phyloP scores from a whole-genome alignment of 2,113 vertebrate species.

The Budorcas taxicolor region DNA sequence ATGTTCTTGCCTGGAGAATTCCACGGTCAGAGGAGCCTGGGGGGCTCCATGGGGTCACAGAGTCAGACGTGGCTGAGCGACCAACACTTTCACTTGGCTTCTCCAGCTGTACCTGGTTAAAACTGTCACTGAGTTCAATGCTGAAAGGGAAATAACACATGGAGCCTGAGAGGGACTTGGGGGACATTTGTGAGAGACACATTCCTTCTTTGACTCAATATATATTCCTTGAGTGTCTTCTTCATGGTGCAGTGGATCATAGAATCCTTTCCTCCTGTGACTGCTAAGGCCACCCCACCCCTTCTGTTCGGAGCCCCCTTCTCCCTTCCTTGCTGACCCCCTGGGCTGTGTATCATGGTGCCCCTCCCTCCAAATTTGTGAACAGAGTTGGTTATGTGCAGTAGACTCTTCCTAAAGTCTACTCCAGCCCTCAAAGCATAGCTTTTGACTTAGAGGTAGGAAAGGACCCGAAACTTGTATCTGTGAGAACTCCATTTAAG shows the following conservation, averaged over 20 bases:
- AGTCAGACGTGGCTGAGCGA: background rate
- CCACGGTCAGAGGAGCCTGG: background rate
- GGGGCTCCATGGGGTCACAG: background rate
- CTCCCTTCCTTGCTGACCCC: background rate
- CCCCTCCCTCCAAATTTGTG: background rate
- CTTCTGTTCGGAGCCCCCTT: background rate
- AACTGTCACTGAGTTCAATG: background rate
- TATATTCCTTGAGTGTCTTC: background rate
- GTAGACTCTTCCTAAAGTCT: background rate
- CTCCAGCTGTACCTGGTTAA: background rate
- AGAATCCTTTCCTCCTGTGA: background rate
- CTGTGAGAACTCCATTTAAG: background rate
- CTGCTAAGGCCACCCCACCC: no score
- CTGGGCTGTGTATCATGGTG: no score
- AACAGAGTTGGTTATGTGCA: background rate
- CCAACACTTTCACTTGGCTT: background rate
- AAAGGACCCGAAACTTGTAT: background rate
- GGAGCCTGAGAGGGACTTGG: background rate
- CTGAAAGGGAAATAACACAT: background rate
- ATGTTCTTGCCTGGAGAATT: background rate
- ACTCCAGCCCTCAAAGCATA: no score
- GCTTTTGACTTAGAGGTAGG: background rate
- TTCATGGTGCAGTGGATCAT: accelerated
- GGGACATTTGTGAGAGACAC: background rate
- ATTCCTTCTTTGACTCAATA: background rate